These are phyloP conservation scores for Drosophila histrio DNA, from an alignment of 2,888 invertebrate species.

Conservation along the genomic window DNA sequence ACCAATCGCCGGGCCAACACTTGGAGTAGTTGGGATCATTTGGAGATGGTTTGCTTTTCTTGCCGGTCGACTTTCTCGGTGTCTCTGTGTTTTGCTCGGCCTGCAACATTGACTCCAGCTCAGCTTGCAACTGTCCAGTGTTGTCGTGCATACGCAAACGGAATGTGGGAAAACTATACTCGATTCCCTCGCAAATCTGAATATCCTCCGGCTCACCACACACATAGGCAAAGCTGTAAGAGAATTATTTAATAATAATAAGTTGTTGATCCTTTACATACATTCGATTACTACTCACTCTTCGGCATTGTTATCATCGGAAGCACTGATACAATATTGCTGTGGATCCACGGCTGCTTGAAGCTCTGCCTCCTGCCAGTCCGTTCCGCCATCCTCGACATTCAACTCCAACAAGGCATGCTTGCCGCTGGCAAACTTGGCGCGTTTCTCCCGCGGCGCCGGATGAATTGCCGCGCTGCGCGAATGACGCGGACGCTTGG, in stretches of 20 bases:
- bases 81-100: slow-evolving; percentile 25
- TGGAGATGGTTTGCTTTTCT: slow-evolving; percentile 47
- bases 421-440: slow-evolving; percentile 63
- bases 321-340: slow-evolving; percentile 22
- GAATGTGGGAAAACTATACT: slow-evolving; percentile 83
- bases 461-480: slow-evolving; percentile 75
- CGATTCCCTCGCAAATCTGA: slow-evolving; percentile 80
- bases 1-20: slow-evolving; percentile 95
- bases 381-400: slow-evolving; percentile 18
- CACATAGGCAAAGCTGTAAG: slow-evolving; percentile 71
- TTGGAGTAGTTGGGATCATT: slow-evolving; percentile 85
- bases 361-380: slow-evolving; percentile 36
- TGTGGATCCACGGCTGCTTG: slow-evolving; percentile 25
- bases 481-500: slow-evolving; percentile 82
- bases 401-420: slow-evolving; percentile 34
- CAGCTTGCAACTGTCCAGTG: slow-evolving; percentile 66
- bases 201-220: slow-evolving; percentile 76
- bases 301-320: slow-evolving; percentile 54
- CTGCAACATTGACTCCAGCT: slow-evolving; percentile 68
- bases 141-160: slow-evolving; percentile 81
- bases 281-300: slow-evolving; percentile 39
- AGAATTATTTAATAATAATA: not conserved
- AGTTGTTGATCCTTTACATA: not conserved
- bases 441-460: slow-evolving; percentile 81
- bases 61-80: slow-evolving; percentile 34